Percentiles rank a stretch among this genome's conserved stretches.
Conservation (phyloP, 2,888 invertebrate species). For the Crioceris asparagi region DNA sequence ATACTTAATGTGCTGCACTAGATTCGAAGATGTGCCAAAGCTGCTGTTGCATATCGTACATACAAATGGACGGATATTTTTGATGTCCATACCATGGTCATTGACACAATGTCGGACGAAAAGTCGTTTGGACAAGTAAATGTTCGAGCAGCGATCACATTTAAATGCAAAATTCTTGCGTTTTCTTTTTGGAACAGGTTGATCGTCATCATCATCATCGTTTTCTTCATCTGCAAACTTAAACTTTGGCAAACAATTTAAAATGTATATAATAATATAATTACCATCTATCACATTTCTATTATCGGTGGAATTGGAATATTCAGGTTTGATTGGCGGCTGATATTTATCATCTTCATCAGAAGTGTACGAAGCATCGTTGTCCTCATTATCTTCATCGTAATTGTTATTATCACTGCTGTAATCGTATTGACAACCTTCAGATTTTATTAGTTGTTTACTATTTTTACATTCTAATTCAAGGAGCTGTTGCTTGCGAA, state of each 20-base stretch:
- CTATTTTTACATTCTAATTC: slow-evolving; percentile 7
- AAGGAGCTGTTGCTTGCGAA: slow-evolving; percentile 12
- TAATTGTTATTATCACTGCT: neutral
- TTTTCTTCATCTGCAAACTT: neutral
- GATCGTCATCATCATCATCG: neutral
- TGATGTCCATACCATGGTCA: slow-evolving; percentile 21
- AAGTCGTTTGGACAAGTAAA: slow-evolving; percentile 18
- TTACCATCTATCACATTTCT: too few relatives aligned
- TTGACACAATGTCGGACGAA: slow-evolving; percentile 23
- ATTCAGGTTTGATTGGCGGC: too few relatives aligned
- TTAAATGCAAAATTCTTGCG: slow-evolving; percentile 15
- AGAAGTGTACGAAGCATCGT: too few relatives aligned
- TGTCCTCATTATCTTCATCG: neutral
- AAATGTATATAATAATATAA: too few relatives aligned
- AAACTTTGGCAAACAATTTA: too few relatives aligned
- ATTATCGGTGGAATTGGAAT: too few relatives aligned
- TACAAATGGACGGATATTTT: slow-evolving; percentile 24
- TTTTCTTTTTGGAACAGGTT: neutral
- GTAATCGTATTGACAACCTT: neutral
- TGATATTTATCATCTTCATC: too few relatives aligned
- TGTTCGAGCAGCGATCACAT: slow-evolving; percentile 20
- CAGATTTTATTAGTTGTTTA: slow-evolving; percentile 1
- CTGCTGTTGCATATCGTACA: slow-evolving; percentile 26
- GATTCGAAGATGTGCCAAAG: slow-evolving; percentile 25
- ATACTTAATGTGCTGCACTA: slow-evolving; percentile 27